Conservation (phyloP, 1,140 invertebrate genomes). For the Cryptotermes secundus region DNA sequence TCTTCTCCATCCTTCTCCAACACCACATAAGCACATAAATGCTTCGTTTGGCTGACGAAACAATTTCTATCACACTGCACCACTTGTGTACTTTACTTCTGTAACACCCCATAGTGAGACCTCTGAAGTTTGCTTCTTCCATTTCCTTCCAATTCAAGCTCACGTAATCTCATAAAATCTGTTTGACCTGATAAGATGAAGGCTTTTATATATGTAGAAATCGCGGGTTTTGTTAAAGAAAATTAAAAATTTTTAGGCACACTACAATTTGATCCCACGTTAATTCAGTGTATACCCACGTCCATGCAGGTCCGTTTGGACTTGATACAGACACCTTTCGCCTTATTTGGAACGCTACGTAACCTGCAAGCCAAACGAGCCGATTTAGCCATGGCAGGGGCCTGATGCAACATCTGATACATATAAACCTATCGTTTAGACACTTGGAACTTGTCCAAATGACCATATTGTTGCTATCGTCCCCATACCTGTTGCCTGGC, state of each 20-base stretch:
- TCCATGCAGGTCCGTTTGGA: no score
- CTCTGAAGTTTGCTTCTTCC: no score
- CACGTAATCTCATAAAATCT: no score
- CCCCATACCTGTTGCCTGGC: neutral
- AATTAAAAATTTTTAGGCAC: neutral
- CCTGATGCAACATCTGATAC: neutral
- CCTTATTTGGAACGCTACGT: neutral
- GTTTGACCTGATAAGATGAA: no score
- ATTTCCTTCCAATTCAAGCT: no score
- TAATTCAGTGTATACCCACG: neutral
- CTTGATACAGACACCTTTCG: neutral
- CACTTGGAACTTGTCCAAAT: neutral
- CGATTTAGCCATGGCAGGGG: neutral
- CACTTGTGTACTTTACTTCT: no score
- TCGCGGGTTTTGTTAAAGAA: neutral
- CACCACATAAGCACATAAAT: no score
- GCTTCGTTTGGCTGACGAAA: no score
- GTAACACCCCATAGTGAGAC: no score
- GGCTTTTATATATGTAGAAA: neutral
- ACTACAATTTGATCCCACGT: neutral
- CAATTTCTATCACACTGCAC: no score
- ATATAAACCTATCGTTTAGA: neutral
- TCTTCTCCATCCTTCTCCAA: no score
- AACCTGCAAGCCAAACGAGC: no score
- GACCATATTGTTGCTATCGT: neutral